Percentiles rank a stretch among this genome's conserved stretches.
Evolutionary conservation across 2,797 vertebrate genomes (phyloP).

Genomic region (Sebastes diaconus): DNA sequence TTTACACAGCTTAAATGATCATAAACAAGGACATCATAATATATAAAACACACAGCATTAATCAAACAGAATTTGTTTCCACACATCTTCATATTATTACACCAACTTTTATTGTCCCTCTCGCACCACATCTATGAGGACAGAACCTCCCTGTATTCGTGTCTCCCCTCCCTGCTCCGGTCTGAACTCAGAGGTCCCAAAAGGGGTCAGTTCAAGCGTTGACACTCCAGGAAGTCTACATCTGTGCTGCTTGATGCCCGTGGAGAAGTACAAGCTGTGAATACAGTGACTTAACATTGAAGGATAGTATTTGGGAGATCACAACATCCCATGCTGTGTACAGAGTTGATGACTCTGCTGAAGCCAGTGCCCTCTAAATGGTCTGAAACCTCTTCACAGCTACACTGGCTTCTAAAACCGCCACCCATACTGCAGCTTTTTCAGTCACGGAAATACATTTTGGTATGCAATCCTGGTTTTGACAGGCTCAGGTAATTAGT

Average conservation of each 20-base stretch:
- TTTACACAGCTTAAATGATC: too few relatives aligned
- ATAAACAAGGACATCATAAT: too few relatives aligned
- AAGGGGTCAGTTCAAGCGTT: conserved; percentile 51
- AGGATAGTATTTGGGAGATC: conserved; percentile 79
- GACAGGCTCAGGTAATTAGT: conserved; percentile 15
- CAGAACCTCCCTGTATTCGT: conserved; percentile 20
- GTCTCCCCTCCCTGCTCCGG: conserved; percentile 17
- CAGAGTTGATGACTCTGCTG: conserved; percentile 73
- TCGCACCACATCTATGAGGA: background rate
- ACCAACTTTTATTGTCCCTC: background rate
- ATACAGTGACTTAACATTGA: conserved; percentile 83
- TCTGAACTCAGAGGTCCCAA: conserved; percentile 47
- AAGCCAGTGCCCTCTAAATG: conserved; percentile 75
- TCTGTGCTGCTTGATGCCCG: conserved; percentile 82
- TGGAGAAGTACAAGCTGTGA: conserved; percentile 84
- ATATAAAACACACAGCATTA: too few relatives aligned
- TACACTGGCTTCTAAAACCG: conserved; percentile 13
- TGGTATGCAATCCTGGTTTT: conserved; percentile 19
- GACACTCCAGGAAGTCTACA: conserved; percentile 74
- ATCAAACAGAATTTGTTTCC: background rate
- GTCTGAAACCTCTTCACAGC: conserved; percentile 70
- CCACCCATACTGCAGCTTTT: conserved; percentile 38
- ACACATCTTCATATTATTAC: background rate
- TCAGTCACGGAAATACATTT: conserved; percentile 14
- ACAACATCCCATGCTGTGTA: conserved; percentile 74